phyloP scores from a whole-genome alignment of 92 coral and sea anemone species.

The Galaxea fascicularis region DNA sequence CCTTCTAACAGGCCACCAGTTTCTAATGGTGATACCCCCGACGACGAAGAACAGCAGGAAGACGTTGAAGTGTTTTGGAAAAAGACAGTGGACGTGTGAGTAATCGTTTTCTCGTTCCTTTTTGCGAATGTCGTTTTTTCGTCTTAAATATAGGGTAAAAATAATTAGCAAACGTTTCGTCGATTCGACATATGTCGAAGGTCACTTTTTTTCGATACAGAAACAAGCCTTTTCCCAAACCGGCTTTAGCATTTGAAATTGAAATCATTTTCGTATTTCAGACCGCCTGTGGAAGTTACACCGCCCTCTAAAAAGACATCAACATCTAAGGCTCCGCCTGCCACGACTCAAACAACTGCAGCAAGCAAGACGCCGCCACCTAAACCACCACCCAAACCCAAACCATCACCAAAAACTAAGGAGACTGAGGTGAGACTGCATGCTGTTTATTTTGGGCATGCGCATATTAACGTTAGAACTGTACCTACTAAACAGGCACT shows the following conservation, averaged over 20 bases:
- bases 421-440: constrained; percentile 38
- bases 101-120: constrained; percentile 12
- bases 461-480: too few relatives aligned
- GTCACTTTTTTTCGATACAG: too few relatives aligned
- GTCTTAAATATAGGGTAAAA: neutral
- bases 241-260: neutral
- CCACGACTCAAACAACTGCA: constrained; percentile 36
- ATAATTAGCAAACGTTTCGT: too few relatives aligned
- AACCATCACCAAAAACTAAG: constrained; percentile 60
- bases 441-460: too few relatives aligned
- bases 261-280: neutral
- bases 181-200: neutral
- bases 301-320: constrained; percentile 21
- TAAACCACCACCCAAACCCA: constrained; percentile 85
- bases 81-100: constrained; percentile 77
- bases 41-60: constrained; percentile 54
- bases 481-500: too few relatives aligned
- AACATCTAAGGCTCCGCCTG: constrained; percentile 10
- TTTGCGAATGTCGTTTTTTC: neutral
- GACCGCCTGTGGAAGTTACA: constrained; percentile 21
- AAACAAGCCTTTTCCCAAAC: neutral
- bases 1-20: constrained; percentile 86
- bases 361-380: constrained; percentile 69
- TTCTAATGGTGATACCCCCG: constrained; percentile 64
- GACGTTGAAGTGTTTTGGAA: constrained; percentile 85